Conservation (phyloP, 2,797 vertebrate genomes). For the Spizella passerina region DNA sequence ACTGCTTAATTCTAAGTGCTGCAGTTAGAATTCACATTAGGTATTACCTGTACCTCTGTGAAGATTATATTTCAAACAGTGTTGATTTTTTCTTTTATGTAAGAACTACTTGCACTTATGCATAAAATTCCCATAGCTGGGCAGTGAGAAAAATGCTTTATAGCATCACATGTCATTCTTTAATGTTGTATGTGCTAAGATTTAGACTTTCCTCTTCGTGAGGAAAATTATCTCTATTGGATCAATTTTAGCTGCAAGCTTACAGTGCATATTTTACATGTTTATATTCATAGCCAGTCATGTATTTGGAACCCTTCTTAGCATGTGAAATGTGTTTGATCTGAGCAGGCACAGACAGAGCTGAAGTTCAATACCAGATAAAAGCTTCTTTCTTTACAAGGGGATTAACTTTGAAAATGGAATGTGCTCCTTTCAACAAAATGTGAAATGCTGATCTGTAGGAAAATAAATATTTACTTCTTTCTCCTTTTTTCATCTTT, state of each 20-base stretch:
- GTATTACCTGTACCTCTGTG: not conserved
- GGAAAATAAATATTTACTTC: conserved; percentile 4
- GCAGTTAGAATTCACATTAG: not conserved
- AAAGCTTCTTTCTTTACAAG: conserved; percentile 7
- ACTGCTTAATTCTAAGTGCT: not conserved
- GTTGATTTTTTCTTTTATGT: not conserved
- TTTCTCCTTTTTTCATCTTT: not conserved
- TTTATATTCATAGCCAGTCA: conserved; percentile 8
- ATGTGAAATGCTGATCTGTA: not conserved
- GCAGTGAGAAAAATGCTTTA: not conserved
- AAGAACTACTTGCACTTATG: not conserved
- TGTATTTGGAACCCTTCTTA: not conserved
- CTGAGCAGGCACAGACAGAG: not conserved
- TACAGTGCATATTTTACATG: not conserved
- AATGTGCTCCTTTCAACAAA: not conserved
- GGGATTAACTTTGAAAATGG: not conserved
- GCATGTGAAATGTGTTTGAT: conserved; percentile 16
- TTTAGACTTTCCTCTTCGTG: not conserved
- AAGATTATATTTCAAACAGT: not conserved
- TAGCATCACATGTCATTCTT: not conserved
- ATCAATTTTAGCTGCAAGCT: not conserved
- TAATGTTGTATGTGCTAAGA: not conserved
- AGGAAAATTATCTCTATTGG: not conserved
- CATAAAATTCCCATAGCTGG: not conserved
- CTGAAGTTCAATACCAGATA: conserved; percentile 3